These are phyloP conservation scores for Plectropomus leopardus DNA, from an alignment of 2,113 vertebrate species.

Conservation along the genomic window DNA sequence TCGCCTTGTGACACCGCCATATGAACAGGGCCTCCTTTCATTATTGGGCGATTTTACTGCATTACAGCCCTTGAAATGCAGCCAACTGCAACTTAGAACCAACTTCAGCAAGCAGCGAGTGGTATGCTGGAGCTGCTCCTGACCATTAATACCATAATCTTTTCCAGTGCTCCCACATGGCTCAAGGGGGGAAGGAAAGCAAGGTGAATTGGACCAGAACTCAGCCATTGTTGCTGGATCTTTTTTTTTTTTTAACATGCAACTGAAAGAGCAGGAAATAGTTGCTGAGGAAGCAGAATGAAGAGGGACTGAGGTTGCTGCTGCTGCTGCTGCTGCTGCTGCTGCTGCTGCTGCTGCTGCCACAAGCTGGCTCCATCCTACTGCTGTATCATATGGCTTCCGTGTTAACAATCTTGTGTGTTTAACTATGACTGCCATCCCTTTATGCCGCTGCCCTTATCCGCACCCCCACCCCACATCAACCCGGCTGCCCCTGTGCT, in stretches of 20 bases:
- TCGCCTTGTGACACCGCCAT: conserved; percentile 51
- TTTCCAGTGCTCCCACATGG: conserved; percentile 65
- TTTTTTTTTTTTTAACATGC: conserved; percentile 38
- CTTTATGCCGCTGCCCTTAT: conserved; percentile 69
- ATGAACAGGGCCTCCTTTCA: conserved; percentile 72
- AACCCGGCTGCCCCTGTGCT: conserved; percentile 58
- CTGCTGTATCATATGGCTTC: conserved; percentile 74
- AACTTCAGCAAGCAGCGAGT: conserved; percentile 65
- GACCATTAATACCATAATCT: conserved; percentile 82
- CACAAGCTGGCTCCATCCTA: conserved; percentile 61
- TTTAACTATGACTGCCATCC: conserved; percentile 66
- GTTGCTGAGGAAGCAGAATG: conserved; percentile 75
- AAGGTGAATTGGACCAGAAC: conserved; percentile 62
- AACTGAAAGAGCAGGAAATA: conserved; percentile 58
- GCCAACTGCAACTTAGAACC: conserved; percentile 79
- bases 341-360: conserved; percentile 38
- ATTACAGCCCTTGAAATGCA: conserved; percentile 74
- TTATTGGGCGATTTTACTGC: conserved; percentile 74
- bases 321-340: conserved; percentile 40
- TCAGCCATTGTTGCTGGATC: conserved; percentile 23
- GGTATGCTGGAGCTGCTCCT: conserved; percentile 60
- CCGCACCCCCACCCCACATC: conserved; percentile 53
- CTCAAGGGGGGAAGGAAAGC: conserved; percentile 36
- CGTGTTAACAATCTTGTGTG: conserved; percentile 71
- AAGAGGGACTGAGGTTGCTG: conserved; percentile 44